Evolutionary conservation across 1,140 invertebrate genomes (phyloP).

Genomic region (Portunus trituberculatus): DNA sequence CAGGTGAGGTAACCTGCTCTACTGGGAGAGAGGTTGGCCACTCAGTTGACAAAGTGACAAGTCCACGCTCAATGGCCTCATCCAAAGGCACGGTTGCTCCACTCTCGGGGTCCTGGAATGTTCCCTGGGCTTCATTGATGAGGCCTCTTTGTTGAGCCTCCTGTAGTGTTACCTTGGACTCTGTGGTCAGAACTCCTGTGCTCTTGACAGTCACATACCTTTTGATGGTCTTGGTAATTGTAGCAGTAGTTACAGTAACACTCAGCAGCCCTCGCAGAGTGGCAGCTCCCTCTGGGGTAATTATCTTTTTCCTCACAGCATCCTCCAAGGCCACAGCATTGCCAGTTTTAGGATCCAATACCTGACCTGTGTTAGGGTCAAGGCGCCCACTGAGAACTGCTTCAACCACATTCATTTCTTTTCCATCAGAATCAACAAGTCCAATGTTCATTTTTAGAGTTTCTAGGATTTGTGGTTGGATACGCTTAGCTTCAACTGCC

Average conservation of each 20-base stretch:
- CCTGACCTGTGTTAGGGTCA: conserved; percentile 91
- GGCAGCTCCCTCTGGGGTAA: conserved; percentile 91
- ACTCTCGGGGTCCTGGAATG: conserved; percentile 90
- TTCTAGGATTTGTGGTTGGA: conserved; percentile 89
- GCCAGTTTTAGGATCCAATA: conserved; percentile 89
- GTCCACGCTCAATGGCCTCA: conserved; percentile 86
- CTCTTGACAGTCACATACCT: conserved; percentile 88
- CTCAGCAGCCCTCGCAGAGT: conserved; percentile 90
- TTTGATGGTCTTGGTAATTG: conserved; percentile 90
- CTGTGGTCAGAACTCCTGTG: conserved; percentile 77
- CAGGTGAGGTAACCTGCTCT: conserved; percentile 22
- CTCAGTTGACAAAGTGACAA: conserved; percentile 79
- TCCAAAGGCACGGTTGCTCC: conserved; percentile 89
- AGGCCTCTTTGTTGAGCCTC: conserved; percentile 89
- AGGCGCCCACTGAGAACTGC: conserved; percentile 91
- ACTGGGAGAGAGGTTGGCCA: conserved; percentile 56
- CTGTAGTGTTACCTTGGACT: conserved; percentile 86
- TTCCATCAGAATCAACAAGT: conserved; percentile 84
- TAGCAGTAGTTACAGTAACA: conserved; percentile 91
- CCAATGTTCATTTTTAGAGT: conserved; percentile 92
- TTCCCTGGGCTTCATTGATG: conserved; percentile 88
- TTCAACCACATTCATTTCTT: conserved; percentile 91
- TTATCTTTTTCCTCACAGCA: conserved; percentile 91
- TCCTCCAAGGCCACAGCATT: conserved; percentile 90
- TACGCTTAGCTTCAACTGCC: conserved; percentile 81